phyloP scores from a whole-genome alignment of 2,797 vertebrate genomes.

The Acanthurus leucopareius region DNA sequence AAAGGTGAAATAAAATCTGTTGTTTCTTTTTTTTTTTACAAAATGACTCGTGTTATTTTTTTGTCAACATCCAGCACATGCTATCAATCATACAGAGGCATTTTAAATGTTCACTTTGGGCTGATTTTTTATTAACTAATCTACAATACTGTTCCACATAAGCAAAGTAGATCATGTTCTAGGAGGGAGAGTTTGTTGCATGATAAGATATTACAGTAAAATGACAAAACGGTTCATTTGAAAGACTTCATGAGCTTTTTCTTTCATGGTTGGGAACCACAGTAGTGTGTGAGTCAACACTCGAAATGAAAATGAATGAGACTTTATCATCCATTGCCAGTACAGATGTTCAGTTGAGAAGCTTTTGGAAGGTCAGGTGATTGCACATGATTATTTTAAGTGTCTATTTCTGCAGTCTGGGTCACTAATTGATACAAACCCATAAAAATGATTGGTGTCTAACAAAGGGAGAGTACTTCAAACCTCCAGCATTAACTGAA shows the following conservation, averaged over 20 bases:
- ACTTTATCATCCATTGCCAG: not conserved
- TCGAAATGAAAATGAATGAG: slow-evolving; percentile 28
- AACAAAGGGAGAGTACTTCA: slow-evolving; percentile 3
- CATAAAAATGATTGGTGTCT: not conserved
- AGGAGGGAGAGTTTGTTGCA: not conserved
- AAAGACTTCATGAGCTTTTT: slow-evolving; percentile 8
- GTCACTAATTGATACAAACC: not conserved
- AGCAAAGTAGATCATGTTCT: slow-evolving; percentile 21
- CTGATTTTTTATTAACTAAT: slow-evolving; percentile 63
- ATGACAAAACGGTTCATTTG: slow-evolving; percentile 21
- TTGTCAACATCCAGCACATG: not conserved
- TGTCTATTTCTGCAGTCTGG: not conserved
- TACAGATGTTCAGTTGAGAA: slow-evolving; percentile 20
- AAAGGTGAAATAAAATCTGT: slow-evolving; percentile 49
- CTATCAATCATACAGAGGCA: not conserved
- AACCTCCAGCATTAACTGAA: slow-evolving; percentile 10
- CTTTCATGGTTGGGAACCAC: slow-evolving; percentile 28
- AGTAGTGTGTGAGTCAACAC: slow-evolving; percentile 17
- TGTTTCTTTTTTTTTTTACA: slow-evolving; percentile 33
- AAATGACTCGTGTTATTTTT: slow-evolving; percentile 28
- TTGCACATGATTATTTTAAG: slow-evolving; percentile 5
- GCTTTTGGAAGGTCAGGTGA: slow-evolving; percentile 4
- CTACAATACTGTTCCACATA: slow-evolving; percentile 55
- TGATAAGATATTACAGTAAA: slow-evolving; percentile 5
- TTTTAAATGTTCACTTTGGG: slow-evolving; percentile 48